Conservation (phyloP, 2,797 vertebrate genomes). For the Chloroceryle inda region DNA sequence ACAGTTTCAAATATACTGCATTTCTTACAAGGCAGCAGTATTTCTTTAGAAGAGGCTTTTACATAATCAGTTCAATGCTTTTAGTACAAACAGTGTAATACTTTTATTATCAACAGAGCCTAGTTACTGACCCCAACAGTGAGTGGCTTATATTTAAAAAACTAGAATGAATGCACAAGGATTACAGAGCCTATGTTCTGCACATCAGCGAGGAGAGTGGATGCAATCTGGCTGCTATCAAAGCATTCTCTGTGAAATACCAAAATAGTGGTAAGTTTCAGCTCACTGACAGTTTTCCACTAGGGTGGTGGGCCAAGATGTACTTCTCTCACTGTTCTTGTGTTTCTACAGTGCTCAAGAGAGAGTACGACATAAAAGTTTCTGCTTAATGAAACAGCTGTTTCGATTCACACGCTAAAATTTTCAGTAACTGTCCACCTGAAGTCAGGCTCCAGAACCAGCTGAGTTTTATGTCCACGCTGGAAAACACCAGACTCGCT, state of each 20-base stretch:
- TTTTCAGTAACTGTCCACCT: neutral
- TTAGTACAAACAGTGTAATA: neutral
- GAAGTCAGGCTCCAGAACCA: neutral
- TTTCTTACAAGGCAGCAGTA: neutral
- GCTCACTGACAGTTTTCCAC: conserved; percentile 13
- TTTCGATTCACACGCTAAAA: neutral
- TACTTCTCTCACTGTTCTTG: neutral
- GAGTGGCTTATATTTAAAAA: neutral
- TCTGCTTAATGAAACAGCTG: neutral
- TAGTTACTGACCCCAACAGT: neutral
- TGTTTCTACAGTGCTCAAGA: neutral
- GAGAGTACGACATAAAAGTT: neutral
- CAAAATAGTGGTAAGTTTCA: neutral
- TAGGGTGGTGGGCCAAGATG: neutral
- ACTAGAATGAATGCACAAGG: neutral
- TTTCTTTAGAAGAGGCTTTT: neutral
- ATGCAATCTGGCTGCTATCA: conserved; percentile 8
- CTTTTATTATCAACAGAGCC: neutral
- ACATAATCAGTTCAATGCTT: neutral
- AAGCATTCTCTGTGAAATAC: neutral
- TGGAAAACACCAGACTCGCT: neutral
- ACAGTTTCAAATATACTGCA: neutral
- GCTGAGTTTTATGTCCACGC: neutral
- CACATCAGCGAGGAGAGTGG: neutral
- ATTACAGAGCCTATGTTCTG: neutral